Evolutionary conservation across 2,888 invertebrate genomes (phyloP), one percentile per base, ranked within the genome.

Genomic region (Lomographa bimaculata): DNA sequence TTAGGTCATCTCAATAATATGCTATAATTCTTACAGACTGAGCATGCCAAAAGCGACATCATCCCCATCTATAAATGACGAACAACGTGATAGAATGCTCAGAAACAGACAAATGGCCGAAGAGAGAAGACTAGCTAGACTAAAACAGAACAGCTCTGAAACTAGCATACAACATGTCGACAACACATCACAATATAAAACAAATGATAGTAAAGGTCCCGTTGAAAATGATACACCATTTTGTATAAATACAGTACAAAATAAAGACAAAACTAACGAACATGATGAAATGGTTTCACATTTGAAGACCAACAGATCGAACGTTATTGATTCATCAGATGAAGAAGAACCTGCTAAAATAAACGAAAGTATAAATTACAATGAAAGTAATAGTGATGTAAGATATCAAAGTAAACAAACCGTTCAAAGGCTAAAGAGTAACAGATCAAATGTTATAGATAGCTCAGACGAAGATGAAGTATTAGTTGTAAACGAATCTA

Each of bases 11-110:
- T n/a, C n/a, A n/a, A n/a, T n/a, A n/a, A n/a, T n/a, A n/a, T n/a
- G n/a, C n/a, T n/a, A n/a, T n/a, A n/a, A n/a, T n/a, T n/a, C n/a
- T n/a, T 71, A n/a, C 63, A 87, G 86, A 40, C 58, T 75, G 23
- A 54, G 57, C 23, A 69, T 75, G 63, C 80, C 80, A 1, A 86
- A 82, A 71, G 79, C 72, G 1, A 73, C 76, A n/a, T 82, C 85
- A n/a, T 89, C 86, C 0, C 85, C 85, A 0, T 86, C 86, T 3
- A 86, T 89, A 24, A 89, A 71, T 18, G 90, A 93, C 1, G 95
- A 93, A 47, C 92, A 93, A 60, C 89, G 90, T 53, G 91, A 93
- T 32, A 90, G 92, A 60, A 93, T 95, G 76, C 90, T 94, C 10
- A 90, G 90, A 51, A 96, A 95, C 64, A 89, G 92, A 30, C 85